Evolutionary conservation across 2,888 invertebrate genomes (phyloP), one percentile per base, ranked within the genome.

Genomic region (Tholera decimalis): DNA sequence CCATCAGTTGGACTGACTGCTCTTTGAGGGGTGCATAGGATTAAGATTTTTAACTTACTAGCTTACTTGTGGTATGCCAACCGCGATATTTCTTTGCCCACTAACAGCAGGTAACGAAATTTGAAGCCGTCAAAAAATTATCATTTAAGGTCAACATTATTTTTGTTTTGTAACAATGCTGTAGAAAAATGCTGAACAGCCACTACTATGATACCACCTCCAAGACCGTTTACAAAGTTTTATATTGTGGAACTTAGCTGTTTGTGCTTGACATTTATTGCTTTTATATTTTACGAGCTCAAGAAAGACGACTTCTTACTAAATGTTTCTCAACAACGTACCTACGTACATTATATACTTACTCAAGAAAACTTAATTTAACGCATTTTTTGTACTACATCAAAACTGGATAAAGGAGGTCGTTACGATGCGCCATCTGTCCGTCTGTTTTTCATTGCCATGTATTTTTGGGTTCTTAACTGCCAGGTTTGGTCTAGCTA

Each of bases 251-350:
- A 91, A 91, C 91, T 93, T 91, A 83, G 88, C 89, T 90, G 91
- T 91, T 92, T 93, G 93, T 86, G 83, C 88, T 89, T 91, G 93
- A 92, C 92, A 86, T 92, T 93, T 93, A 93, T 93, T 92, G 88
- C 92, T 90, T 91, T 92, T 90, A 90, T 92, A 91, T 90, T 93
- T 93, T 92, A 93, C 89, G 92, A 89, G 83, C 87, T 81, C 79
- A 74, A 81, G 83, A 87, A 85, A 87, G 85, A 88, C 83, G 84
- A 87, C 84, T 88, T 84, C n/a, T n/a, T n/a, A 83, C 85, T 89
- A 85, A 89, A 89, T 86, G 87, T 84, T 87, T 77, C 81, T 83
- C 77, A 80, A 87, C 84, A 87, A 82, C 82, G 73, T 79, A 77
- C 43, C 33, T 24, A 35, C 3, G 15, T 6, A 9, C 2, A 2